Percentiles rank a stretch among this genome's conserved stretches.
These are phyloP conservation scores for Cantharis lateralis DNA, from an alignment of 2,888 invertebrate species.

Conservation along the genomic window DNA sequence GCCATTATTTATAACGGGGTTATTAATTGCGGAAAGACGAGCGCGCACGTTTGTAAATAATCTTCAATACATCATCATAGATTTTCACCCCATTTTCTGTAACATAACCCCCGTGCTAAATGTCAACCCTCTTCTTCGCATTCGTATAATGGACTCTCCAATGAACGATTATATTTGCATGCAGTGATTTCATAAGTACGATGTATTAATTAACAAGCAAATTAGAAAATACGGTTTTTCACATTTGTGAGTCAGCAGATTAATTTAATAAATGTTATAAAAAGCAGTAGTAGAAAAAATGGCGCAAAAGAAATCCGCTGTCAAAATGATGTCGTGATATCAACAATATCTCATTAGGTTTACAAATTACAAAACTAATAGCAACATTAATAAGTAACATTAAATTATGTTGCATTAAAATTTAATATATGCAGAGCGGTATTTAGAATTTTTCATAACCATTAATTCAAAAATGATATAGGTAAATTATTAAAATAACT, in stretches of 20 bases:
- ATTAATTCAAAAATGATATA: not conserved
- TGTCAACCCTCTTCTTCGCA: slow-evolving; percentile 45
- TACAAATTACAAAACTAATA: not conserved
- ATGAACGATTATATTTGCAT: slow-evolving; percentile 40
- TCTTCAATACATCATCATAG: slow-evolving; percentile 20
- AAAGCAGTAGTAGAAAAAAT: not conserved
- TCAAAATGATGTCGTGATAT: not conserved
- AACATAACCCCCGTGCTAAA: slow-evolving; percentile 43
- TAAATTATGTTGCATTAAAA: not conserved
- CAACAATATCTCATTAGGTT: not conserved
- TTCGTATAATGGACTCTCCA: slow-evolving; percentile 45
- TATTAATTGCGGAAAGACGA: slow-evolving; percentile 8
- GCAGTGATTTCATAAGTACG: slow-evolving; percentile 37
- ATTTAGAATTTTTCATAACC: not conserved
- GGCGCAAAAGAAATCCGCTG: not conserved
- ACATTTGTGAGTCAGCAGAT: not conserved
- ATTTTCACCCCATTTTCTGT: slow-evolving; percentile 27
- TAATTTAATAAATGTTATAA: not conserved
- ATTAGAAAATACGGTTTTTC: not conserved
- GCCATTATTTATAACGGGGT: not conserved
- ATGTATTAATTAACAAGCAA: slow-evolving; percentile 3
- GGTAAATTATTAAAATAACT: not conserved
- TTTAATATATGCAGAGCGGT: not conserved
- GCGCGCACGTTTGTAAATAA: slow-evolving; percentile 16
- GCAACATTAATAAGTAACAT: not conserved